Percentiles rank a stretch among this genome's conserved stretches.
phyloP scores from a whole-genome alignment of 2,888 invertebrate genomes.

The Dichetophora obliterata region DNA sequence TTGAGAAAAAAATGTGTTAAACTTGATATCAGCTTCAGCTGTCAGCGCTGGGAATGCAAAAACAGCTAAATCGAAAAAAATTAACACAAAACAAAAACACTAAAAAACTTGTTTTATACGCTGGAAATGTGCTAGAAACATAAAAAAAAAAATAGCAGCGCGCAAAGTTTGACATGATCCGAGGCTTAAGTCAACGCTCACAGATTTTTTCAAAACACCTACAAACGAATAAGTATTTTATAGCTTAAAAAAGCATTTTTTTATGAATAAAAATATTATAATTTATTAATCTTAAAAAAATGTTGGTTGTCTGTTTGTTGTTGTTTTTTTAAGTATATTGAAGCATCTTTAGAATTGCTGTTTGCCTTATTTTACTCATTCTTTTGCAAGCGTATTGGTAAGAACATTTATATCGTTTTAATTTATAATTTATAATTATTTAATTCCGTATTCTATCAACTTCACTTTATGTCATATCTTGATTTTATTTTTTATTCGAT shows the following conservation, averaged over 20 bases:
- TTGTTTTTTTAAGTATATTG: background rate
- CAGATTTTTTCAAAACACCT: background rate
- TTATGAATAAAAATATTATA: background rate
- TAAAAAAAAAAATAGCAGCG: background rate
- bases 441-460: background rate
- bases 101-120: conserved; percentile 18
- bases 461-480: background rate
- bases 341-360: too few species aligned
- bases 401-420: too few species aligned
- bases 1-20: conserved; percentile 4
- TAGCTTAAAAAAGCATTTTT: background rate
- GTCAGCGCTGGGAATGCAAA: conserved; percentile 25
- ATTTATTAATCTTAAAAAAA: background rate
- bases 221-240: background rate
- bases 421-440: background rate
- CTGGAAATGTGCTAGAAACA: background rate
- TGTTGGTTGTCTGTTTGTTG: background rate
- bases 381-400: too few species aligned
- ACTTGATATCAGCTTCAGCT: background rate
- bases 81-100: background rate
- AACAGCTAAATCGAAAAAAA: background rate
- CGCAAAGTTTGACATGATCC: conserved; percentile 6
- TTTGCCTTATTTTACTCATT: too few species aligned
- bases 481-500: background rate
- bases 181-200: background rate